Evolutionary conservation across 2,113 vertebrate species (phyloP).

Genomic region (Meles meles): DNA sequence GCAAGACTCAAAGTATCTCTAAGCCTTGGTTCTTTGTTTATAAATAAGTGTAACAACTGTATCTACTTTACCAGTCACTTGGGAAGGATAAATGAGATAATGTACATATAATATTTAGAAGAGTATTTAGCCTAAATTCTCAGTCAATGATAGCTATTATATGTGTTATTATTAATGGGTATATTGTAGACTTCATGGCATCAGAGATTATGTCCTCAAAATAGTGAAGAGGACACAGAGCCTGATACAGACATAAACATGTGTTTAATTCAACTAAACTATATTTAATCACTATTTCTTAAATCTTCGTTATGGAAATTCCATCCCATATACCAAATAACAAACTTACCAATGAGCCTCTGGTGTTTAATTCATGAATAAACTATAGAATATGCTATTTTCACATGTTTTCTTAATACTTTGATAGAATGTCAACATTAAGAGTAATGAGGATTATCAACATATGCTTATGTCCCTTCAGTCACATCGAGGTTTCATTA

Average conservation of each 20-base stretch:
- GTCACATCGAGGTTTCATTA: not conserved
- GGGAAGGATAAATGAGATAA: not conserved
- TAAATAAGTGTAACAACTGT: not conserved
- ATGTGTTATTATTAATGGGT: not conserved
- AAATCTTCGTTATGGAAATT: not conserved
- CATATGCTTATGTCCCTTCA: not conserved
- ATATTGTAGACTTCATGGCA: not conserved
- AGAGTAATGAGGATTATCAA: not conserved
- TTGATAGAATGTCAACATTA: not conserved
- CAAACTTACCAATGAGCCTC: not conserved
- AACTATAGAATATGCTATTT: not conserved
- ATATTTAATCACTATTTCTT: not conserved
- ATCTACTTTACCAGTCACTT: not conserved
- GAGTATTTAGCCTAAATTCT: not conserved
- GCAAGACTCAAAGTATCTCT: not conserved
- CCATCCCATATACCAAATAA: not conserved
- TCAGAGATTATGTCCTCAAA: not conserved
- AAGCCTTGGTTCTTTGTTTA: not conserved
- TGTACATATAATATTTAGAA: not conserved
- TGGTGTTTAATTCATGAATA: not conserved
- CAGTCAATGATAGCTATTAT: not conserved
- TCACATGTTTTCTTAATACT: not conserved
- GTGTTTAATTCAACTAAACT: not conserved
- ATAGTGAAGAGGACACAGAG: not conserved
- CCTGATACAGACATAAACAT: not conserved